phyloP scores from a whole-genome alignment of 2,888 invertebrate genomes.

The Oasisia sp. region DNA sequence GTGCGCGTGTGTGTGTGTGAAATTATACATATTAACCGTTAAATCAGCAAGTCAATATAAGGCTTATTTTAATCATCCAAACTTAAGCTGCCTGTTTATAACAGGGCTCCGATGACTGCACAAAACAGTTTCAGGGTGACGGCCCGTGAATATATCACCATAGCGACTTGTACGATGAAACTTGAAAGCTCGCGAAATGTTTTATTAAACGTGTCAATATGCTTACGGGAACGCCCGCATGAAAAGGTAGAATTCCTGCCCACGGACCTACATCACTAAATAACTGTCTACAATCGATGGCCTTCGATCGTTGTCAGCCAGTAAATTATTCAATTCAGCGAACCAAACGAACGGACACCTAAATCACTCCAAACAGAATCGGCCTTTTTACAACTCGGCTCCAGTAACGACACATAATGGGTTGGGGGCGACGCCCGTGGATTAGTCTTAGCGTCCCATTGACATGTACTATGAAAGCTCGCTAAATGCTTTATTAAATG shows the following conservation, averaged over 20 bases:
- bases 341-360: neutral
- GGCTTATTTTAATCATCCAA: neutral
- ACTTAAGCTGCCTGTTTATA: neutral
- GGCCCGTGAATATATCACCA: neutral
- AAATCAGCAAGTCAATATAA: neutral
- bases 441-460: neutral
- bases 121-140: neutral
- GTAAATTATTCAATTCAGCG: neutral
- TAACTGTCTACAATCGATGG: neutral
- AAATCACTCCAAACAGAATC: neutral
- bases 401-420: neutral
- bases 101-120: neutral
- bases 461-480: neutral
- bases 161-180: neutral
- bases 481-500: neutral
- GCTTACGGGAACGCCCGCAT: neutral
- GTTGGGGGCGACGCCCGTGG: neutral
- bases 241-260: neutral
- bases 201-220: neutral
- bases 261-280: neutral
- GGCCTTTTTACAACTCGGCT: neutral
- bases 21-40: too few relatives aligned
- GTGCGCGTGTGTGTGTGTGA: too few relatives aligned
- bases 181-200: neutral
- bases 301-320: neutral